Evolutionary conservation across 2,113 vertebrate species (phyloP).

Genomic region (Pagrus major): DNA sequence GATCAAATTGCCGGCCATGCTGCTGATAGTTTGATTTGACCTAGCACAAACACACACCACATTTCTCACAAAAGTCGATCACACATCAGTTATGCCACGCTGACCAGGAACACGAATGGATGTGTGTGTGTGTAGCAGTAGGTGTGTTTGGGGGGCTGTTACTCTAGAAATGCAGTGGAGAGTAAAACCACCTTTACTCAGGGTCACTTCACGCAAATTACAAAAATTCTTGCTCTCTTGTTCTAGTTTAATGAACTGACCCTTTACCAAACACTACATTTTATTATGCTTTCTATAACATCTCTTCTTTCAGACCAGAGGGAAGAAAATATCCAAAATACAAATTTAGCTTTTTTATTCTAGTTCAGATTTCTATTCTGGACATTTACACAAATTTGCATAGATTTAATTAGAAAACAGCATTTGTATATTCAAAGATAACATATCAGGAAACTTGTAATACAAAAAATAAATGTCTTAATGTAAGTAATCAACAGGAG

Average conservation of each 20-base stretch:
- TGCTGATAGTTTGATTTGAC: constrained; percentile 1
- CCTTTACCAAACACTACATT: background rate
- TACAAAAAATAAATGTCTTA: too few relatives aligned
- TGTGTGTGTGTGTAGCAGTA: background rate
- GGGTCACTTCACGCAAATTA: background rate
- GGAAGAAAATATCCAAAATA: too few relatives aligned
- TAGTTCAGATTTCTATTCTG: too few relatives aligned
- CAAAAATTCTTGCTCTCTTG: background rate
- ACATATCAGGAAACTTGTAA: too few relatives aligned
- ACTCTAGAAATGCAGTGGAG: background rate
- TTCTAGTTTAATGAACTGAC: background rate
- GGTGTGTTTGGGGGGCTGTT: background rate
- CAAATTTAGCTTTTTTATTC: too few relatives aligned
- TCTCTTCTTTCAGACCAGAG: too few relatives aligned
- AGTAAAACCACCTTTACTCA: background rate
- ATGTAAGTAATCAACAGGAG: too few relatives aligned
- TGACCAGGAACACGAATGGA: background rate
- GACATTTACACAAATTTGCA: too few relatives aligned
- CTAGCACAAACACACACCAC: background rate
- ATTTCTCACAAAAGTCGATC: background rate
- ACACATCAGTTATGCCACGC: background rate
- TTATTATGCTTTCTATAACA: too few relatives aligned
- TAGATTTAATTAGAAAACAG: too few relatives aligned
- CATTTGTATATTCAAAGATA: too few relatives aligned
- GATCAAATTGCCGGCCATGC: background rate